A percentile compares a stretch with the other conserved stretches of the same genome.
Evolutionary conservation across 2,888 invertebrate species (phyloP).

Genomic region (Heliconius erato): DNA sequence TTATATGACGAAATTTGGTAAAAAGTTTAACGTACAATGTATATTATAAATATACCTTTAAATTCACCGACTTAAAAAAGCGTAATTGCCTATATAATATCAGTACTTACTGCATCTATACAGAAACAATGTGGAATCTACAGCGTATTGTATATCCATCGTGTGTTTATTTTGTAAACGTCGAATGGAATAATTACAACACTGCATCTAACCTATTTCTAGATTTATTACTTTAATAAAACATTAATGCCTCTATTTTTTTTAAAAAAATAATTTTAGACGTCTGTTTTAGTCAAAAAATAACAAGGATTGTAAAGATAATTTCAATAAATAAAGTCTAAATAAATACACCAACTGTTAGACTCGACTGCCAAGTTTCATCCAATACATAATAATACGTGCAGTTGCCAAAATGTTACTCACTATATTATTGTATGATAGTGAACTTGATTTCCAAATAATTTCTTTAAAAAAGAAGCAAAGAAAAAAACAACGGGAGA

Average conservation of each 20-base stretch:
- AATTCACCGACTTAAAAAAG: not conserved
- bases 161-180: not conserved
- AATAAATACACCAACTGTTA: not conserved
- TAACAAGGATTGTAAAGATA: not conserved
- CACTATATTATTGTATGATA: too few species aligned
- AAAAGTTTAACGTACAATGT: too few species aligned
- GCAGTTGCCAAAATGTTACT: slow-evolving; percentile 16
- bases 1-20: too few species aligned
- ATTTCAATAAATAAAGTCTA: not conserved
- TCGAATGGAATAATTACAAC: not conserved
- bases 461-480: too few species aligned
- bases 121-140: slow-evolving; percentile 1
- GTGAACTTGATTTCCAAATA: not conserved
- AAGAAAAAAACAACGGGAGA: not conserved
- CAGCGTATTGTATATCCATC: slow-evolving; percentile 2
- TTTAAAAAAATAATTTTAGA: not conserved
- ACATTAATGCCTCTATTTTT: not conserved
- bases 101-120: slow-evolving; percentile 12
- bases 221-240: not conserved
- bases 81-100: not conserved
- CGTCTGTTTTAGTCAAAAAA: not conserved
- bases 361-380: slow-evolving; percentile 15
- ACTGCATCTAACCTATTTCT: not conserved
- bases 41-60: too few species aligned
- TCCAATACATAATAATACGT: not conserved